Evolutionary conservation across 2,888 invertebrate species (phyloP).

Genomic region (Electrophaes corylata): DNA sequence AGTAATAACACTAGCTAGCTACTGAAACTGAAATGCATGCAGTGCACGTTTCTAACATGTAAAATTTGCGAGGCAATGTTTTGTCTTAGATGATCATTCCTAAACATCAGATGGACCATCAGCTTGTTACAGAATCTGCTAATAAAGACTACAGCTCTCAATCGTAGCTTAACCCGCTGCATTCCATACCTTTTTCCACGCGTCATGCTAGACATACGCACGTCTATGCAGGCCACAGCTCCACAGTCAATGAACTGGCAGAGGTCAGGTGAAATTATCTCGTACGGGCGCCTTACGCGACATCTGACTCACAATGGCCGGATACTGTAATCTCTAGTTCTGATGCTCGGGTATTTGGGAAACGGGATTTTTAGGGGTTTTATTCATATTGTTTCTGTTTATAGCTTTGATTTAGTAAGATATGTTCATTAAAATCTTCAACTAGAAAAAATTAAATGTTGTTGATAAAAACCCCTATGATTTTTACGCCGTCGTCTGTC

Average conservation of each 20-base stretch:
- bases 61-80: no score
- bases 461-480: no score
- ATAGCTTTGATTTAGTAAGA: not conserved
- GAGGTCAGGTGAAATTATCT: slow-evolving; percentile 84
- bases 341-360: slow-evolving; percentile 61
- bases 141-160: no score
- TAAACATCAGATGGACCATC: no score
- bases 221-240: slow-evolving; percentile 71
- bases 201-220: slow-evolving; percentile 73
- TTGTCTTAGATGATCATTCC: no score
- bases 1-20: no score
- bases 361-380: slow-evolving; percentile 25
- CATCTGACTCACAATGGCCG: slow-evolving; percentile 76
- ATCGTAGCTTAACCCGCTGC: not conserved
- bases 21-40: no score
- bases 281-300: slow-evolving; percentile 70
- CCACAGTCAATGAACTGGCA: slow-evolving; percentile 80
- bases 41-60: no score
- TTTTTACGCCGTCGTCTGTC: no score
- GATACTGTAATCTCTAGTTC: slow-evolving; percentile 65
- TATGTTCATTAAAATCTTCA: no score
- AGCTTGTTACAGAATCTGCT: no score
- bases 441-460: no score
- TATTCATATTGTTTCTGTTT: slow-evolving; percentile 6
- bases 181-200: slow-evolving; percentile 38